Base-by-base conservation (phyloP, 2,113 vertebrate species). In the Pterocles orientalis region DNA sequence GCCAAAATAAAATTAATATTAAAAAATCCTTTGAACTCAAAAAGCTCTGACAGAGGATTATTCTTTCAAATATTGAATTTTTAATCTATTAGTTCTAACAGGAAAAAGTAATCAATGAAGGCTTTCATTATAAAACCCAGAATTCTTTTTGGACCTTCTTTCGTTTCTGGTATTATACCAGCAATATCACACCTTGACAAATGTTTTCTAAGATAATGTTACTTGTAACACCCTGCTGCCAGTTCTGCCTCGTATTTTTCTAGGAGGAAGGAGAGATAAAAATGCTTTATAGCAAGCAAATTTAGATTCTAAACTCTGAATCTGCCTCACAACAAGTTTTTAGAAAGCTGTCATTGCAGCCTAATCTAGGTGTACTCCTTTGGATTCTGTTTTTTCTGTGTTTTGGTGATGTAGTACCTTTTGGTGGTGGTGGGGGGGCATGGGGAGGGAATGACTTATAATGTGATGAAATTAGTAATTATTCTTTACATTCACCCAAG, bases 121-220 rank as follows among this genome's bases (percentile, higher is more conserved):
- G 10, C 64, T 90, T 96, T 86, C 7, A 51, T 88, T 92, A 60
- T 53, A 91, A 91, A 91, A 86, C 4, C 9, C 10, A 51, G 51
- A 95, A 84, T 86, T 92, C 91, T 33, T 81, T 94, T 78, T 76
- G 18, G 69, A 82, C 25, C 19, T 68, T 60, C 47, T 85, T 93
- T 89, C 17, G 57, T 72, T 93, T 88, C 48, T 91, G 66, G 24
- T 92, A 6, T 78, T 86, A 45, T 15, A 84, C 7, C 11, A 79
- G 53, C n/a, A n/a, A n/a, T n/a, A n/a, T n/a, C n/a, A n/a, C n/a
- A 18, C 5, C 47, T 69, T 83, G 64, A 60, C 26, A 91, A 87
- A 82, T 89, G 53, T 87, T 96, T 91, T 95, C 66, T 54, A 66
- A 91, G 95, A 90, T 92, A 84, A 82, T 91, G 16, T 91, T 89